phyloP scores from a whole-genome alignment of 2,797 vertebrate species.

The Aulostomus chinensis region DNA sequence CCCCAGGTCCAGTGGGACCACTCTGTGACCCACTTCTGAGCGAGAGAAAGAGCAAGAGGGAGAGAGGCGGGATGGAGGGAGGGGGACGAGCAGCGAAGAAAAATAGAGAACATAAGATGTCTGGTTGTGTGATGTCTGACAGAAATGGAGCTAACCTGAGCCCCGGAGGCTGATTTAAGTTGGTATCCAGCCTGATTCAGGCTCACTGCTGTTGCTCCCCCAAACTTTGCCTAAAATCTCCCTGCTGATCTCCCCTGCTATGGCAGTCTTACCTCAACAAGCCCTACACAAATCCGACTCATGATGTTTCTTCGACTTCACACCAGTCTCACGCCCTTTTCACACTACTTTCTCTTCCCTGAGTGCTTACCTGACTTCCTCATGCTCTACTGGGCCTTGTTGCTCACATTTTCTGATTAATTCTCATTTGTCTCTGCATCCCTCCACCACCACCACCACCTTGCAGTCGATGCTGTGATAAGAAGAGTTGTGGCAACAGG shows the following conservation, averaged over 20 bases:
- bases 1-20: slow-evolving; percentile 81
- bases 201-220: slow-evolving; percentile 36
- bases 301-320: slow-evolving; percentile 38
- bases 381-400: slow-evolving; percentile 19
- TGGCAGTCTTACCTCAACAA: slow-evolving; percentile 43
- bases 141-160: slow-evolving; percentile 79
- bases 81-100: slow-evolving; percentile 66
- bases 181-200: slow-evolving; percentile 61
- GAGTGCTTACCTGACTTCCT: slow-evolving; percentile 45
- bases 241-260: slow-evolving; percentile 40
- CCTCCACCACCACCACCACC: slow-evolving; percentile 7
- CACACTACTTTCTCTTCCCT: slow-evolving; percentile 35
- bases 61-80: slow-evolving; percentile 64
- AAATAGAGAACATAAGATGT: slow-evolving; percentile 77
- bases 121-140: slow-evolving; percentile 77
- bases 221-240: slow-evolving; percentile 52
- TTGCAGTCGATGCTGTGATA: slow-evolving; percentile 93
- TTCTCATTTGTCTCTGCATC: slow-evolving; percentile 23
- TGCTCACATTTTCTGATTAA: slow-evolving; percentile 52
- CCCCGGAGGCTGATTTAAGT: slow-evolving; percentile 73
- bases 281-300: slow-evolving; percentile 47
- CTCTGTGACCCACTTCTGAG: slow-evolving; percentile 82
- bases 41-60: slow-evolving; percentile 53
- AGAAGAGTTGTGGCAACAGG: slow-evolving; percentile 99
- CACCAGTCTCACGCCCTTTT: slow-evolving; percentile 64